These are phyloP conservation scores for Callocephalon fimbriatum DNA, from an alignment of 2,113 vertebrate species.

Conservation along the genomic window DNA sequence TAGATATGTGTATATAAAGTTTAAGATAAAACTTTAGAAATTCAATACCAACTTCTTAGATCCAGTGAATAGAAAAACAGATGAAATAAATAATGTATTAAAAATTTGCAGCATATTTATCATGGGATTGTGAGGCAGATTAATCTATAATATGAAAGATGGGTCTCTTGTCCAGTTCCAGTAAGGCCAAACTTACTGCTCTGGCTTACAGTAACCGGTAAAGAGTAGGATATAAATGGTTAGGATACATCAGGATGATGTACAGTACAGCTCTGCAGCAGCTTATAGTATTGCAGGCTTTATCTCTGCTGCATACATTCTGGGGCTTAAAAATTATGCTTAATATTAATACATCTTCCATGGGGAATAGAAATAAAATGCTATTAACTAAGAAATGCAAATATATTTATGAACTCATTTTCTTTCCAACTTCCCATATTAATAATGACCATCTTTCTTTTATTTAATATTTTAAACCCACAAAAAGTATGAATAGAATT, in stretches of 20 bases:
- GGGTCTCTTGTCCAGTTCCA: constrained; percentile 22
- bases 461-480: constrained; percentile 18
- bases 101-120: background rate
- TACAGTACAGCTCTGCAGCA: background rate
- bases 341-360: background rate
- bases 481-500: background rate
- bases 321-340: constrained; percentile 22
- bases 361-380: background rate
- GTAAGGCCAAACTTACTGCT: constrained; percentile 13
- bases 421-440: background rate
- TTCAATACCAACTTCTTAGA: background rate
- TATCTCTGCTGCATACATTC: background rate
- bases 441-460: constrained; percentile 17
- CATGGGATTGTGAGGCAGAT: background rate
- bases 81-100: constrained; percentile 12
- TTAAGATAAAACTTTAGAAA: background rate
- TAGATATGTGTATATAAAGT: background rate
- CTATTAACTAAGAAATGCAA: background rate
- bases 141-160: constrained; percentile 47
- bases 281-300: background rate
- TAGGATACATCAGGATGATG: constrained; percentile 16
- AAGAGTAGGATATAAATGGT: constrained; percentile 1
- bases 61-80: background rate
- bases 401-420: constrained; percentile 44
- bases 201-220: constrained; percentile 25